Percentiles rank a stretch among this genome's conserved stretches.
Conservation (phyloP, 2,888 invertebrate genomes). For the Anarsia innoxiella region DNA sequence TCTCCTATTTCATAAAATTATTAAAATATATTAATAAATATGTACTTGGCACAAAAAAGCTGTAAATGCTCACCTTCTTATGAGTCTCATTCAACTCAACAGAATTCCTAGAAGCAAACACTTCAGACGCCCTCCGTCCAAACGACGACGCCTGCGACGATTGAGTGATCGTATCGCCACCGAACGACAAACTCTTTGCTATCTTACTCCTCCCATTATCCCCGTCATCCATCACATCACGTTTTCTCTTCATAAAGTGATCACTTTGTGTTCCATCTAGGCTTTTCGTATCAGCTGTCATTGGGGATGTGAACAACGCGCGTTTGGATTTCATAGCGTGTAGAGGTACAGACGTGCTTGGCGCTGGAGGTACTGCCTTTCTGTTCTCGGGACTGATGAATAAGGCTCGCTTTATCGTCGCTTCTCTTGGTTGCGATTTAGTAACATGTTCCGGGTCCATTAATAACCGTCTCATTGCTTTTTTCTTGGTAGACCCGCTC, state of each 20-base stretch:
- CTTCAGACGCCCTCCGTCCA: conserved; percentile 55
- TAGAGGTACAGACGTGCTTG: conserved; percentile 58
- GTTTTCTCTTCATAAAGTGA: conserved; percentile 61
- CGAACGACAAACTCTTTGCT: conserved; percentile 76
- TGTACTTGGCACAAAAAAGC: no score
- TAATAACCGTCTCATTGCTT: conserved; percentile 60
- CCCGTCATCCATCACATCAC: conserved; percentile 57
- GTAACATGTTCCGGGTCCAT: conserved; percentile 55
- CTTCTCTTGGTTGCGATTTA: conserved; percentile 66
- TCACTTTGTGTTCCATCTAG: conserved; percentile 38
- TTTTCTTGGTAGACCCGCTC: conserved; percentile 78
- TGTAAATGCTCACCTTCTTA: conserved; percentile 70
- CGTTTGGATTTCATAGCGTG: conserved; percentile 77
- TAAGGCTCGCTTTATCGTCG: conserved; percentile 79
- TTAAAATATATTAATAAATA: no score
- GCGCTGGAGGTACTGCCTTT: conserved; percentile 33
- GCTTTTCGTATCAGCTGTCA: conserved; percentile 54
- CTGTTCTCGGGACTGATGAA: conserved; percentile 82
- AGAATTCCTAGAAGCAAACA: conserved; percentile 39
- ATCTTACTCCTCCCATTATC: conserved; percentile 62
- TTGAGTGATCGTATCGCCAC: conserved; percentile 49
- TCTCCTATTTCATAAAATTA: no score
- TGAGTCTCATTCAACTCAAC: conserved; percentile 76
- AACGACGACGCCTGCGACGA: conserved; percentile 33
- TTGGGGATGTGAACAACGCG: conserved; percentile 79